phyloP scores from a whole-genome alignment of 1,140 invertebrate genomes.

The Melanaphis sacchari region DNA sequence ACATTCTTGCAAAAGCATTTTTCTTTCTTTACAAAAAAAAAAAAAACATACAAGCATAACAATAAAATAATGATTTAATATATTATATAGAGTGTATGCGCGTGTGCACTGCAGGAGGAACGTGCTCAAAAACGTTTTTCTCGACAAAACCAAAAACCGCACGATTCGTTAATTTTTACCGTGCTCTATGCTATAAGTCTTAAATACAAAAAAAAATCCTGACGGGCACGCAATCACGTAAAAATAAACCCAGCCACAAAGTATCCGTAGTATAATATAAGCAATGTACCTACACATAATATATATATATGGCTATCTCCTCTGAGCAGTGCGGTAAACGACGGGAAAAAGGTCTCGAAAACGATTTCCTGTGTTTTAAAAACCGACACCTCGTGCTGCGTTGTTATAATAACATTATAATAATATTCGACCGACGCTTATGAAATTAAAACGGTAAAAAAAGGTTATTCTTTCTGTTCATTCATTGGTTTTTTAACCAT shows the following conservation, averaged over 20 bases:
- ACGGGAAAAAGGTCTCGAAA: neutral
- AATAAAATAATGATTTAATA: conserved; percentile 31
- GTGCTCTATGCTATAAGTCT: neutral
- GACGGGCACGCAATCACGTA: neutral
- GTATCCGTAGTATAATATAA: conserved; percentile 6
- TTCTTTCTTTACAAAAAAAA: neutral
- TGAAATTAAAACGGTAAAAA: neutral
- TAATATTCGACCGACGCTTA: neutral
- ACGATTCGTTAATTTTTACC: conserved; percentile 21
- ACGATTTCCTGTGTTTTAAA: neutral
- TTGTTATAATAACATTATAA: neutral
- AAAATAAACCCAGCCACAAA: neutral
- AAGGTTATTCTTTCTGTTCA: neutral
- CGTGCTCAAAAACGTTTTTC: conserved; percentile 28
- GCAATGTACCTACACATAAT: neutral
- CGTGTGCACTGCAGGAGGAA: neutral
- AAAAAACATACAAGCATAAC: neutral
- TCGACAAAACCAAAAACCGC: conserved; percentile 24
- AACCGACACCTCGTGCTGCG: neutral
- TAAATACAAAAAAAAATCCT: conserved; percentile 5
- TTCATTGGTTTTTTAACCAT: neutral
- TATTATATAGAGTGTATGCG: neutral
- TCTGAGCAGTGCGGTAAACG: neutral
- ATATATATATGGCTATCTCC: conserved; percentile 1
- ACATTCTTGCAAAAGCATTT: neutral